These are phyloP conservation scores for Leptonema lineaticorne DNA, from an alignment of 1,140 invertebrate species.

Conservation along the genomic window DNA sequence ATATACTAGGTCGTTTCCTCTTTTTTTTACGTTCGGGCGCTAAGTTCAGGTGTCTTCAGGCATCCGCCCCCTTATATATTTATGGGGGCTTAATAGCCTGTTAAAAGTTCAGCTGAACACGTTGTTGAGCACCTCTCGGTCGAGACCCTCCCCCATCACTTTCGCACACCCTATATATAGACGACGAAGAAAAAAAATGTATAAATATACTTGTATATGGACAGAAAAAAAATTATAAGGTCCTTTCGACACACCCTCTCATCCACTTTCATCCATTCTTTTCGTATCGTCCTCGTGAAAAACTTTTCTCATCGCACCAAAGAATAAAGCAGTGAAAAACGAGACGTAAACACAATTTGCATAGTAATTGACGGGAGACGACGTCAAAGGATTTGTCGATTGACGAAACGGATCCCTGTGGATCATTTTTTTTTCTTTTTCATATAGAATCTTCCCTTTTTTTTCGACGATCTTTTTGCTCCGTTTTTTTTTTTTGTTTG, in stretches of 20 bases:
- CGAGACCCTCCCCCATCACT: not conserved
- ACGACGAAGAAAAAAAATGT: not conserved
- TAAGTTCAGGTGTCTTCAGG: slow-evolving; percentile 11
- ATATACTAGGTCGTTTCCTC: not conserved
- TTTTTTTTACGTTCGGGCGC: not conserved
- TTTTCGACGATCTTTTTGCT: too few species aligned
- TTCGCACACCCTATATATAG: too few species aligned
- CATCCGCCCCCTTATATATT: slow-evolving; percentile 15
- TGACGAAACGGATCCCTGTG: slow-evolving; percentile 3
- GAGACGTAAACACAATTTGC: slow-evolving; percentile 23
- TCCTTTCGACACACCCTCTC: too few species aligned
- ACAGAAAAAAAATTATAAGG: not conserved
- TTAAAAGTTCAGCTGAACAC: slow-evolving; percentile 15
- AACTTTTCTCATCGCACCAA: slow-evolving; percentile 16
- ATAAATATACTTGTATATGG: not conserved
- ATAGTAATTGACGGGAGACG: slow-evolving; percentile 16
- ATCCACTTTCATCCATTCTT: too few species aligned
- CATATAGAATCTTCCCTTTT: too few species aligned
- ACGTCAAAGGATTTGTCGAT: slow-evolving; percentile 11
- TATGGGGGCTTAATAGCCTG: slow-evolving; percentile 19
- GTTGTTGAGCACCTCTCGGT: not conserved
- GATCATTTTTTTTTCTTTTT: not conserved
- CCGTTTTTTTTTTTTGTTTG: too few species aligned
- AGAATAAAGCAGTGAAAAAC: slow-evolving; percentile 11
- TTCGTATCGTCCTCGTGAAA: too few species aligned